These are phyloP conservation scores for Zosterops japonicus DNA, from an alignment of 2,113 vertebrate genomes.

Conservation along the genomic window DNA sequence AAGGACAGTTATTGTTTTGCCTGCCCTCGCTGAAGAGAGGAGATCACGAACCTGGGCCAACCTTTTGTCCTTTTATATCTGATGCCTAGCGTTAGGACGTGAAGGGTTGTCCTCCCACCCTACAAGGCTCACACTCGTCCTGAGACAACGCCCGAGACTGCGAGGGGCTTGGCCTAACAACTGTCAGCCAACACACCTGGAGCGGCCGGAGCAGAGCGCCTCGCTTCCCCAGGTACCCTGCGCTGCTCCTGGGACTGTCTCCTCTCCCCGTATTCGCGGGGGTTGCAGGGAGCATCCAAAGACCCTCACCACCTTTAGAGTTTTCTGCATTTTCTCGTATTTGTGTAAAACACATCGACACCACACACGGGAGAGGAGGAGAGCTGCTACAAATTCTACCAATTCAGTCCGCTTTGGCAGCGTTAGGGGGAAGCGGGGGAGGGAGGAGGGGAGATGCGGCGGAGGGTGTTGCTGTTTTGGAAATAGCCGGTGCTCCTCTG, in stretches of 20 bases:
- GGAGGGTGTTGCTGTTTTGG: neutral
- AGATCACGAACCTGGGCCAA: neutral
- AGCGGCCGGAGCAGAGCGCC: neutral
- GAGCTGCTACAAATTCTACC: neutral
- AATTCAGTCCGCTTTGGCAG: neutral
- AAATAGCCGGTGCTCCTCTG: neutral
- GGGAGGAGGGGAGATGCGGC: neutral
- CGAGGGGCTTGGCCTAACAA: neutral
- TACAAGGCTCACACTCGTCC: neutral
- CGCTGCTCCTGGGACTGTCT: neutral
- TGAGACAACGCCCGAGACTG: neutral
- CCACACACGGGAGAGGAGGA: neutral
- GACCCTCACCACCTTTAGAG: neutral
- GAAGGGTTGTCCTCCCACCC: neutral
- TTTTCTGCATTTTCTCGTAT: neutral
- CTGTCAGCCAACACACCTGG: neutral
- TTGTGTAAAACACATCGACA: neutral
- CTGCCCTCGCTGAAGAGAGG: neutral
- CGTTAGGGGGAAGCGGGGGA: accelerated
- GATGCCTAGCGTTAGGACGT: slow-evolving; percentile 41
- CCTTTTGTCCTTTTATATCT: slow-evolving; percentile 60
- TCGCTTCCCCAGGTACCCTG: neutral
- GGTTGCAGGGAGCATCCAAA: neutral
- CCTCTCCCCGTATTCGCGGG: neutral
- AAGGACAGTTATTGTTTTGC: neutral